These are phyloP conservation scores for Delia radicum DNA, from an alignment of 1,140 invertebrate species.

Conservation along the genomic window DNA sequence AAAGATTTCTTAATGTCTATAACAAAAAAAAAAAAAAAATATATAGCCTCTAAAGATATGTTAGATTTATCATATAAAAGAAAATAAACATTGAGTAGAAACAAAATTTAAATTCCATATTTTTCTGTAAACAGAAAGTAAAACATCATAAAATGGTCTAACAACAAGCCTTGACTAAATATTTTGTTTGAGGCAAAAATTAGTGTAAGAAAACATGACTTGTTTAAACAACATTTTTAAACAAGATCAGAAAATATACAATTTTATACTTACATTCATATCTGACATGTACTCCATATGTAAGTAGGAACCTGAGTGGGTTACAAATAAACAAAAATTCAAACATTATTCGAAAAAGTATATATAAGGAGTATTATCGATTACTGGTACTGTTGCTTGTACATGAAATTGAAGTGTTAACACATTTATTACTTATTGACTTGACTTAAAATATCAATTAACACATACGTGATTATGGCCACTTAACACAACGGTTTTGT, in stretches of 20 bases:
- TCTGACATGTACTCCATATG: neutral
- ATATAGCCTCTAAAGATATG: neutral
- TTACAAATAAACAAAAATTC: neutral
- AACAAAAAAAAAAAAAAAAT: neutral
- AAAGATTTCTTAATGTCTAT: neutral
- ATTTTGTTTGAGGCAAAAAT: neutral
- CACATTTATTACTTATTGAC: constrained; percentile 25
- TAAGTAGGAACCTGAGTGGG: neutral
- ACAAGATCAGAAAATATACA: neutral
- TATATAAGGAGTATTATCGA: no score
- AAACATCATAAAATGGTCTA: neutral
- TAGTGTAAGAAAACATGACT: neutral
- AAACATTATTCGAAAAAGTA: no score
- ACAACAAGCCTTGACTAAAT: neutral
- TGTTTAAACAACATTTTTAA: neutral
- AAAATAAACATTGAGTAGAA: neutral
- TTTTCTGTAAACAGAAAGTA: neutral
- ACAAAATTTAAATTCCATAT: neutral
- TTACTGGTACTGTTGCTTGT: neutral
- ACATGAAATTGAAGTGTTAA: constrained; percentile 25
- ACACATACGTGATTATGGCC: constrained; percentile 25
- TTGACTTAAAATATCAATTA: constrained; percentile 24
- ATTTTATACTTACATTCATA: neutral
- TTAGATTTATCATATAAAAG: neutral
- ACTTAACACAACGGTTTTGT: neutral